phyloP scores from a whole-genome alignment of 1,140 invertebrate species.

The Thaumetopoea pityocampa region DNA sequence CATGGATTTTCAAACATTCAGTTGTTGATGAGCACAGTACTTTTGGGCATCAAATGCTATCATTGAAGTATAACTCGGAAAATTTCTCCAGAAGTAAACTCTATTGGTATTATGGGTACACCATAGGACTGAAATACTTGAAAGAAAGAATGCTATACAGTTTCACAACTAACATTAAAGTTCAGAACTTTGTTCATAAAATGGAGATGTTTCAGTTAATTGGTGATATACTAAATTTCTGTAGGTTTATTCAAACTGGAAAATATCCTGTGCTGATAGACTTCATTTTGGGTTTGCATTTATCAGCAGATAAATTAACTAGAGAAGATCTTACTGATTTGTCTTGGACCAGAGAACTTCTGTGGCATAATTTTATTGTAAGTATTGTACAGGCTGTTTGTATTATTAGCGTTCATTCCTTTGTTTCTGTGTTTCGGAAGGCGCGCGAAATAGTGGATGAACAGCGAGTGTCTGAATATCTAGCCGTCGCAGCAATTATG shows the following conservation, averaged over 20 bases:
- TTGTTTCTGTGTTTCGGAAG: not conserved
- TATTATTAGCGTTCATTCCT: not conserved
- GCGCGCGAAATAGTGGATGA: too few species aligned
- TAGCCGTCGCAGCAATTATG: too few species aligned
- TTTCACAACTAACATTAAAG: slow-evolving; percentile 66
- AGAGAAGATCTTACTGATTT: slow-evolving; percentile 76
- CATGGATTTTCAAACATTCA: slow-evolving; percentile 78
- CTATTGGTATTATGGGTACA: slow-evolving; percentile 76
- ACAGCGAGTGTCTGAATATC: too few species aligned
- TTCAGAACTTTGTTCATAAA: slow-evolving; percentile 70
- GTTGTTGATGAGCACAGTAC: slow-evolving; percentile 73
- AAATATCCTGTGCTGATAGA: slow-evolving; percentile 78
- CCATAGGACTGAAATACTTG: slow-evolving; percentile 73
- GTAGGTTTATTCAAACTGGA: slow-evolving; percentile 79
- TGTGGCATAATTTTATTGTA: slow-evolving; percentile 83
- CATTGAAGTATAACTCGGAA: slow-evolving; percentile 76
- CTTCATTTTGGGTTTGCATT: slow-evolving; percentile 74
- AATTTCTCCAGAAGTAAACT: slow-evolving; percentile 70
- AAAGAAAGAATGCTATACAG: slow-evolving; percentile 75
- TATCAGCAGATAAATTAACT: slow-evolving; percentile 66
- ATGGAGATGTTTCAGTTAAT: slow-evolving; percentile 75
- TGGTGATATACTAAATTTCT: slow-evolving; percentile 78
- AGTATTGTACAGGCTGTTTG: slow-evolving; percentile 29
- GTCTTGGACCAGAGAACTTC: slow-evolving; percentile 79
- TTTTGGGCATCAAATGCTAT: slow-evolving; percentile 80